phyloP scores from a whole-genome alignment of 2,888 invertebrate species.

The Drosophila subsilvestris region DNA sequence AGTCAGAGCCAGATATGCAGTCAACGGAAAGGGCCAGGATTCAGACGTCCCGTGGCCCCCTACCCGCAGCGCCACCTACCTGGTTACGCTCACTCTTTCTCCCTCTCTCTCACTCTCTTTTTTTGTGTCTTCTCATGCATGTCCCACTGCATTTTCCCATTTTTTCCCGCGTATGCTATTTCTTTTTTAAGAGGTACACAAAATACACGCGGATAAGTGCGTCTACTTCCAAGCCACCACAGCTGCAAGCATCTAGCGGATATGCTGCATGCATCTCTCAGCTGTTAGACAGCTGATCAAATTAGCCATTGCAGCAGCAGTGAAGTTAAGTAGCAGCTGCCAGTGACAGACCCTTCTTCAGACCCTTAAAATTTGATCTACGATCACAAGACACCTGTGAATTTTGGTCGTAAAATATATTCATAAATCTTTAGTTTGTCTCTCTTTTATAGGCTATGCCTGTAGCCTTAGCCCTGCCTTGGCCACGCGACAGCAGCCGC shows the following conservation, averaged over 20 bases:
- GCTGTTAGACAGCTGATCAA: no score
- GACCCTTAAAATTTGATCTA: no score
- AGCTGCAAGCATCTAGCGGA: no score
- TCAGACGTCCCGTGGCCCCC: not conserved
- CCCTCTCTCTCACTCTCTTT: not conserved
- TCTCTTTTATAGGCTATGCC: not conserved
- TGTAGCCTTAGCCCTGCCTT: not conserved
- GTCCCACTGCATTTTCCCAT: not conserved
- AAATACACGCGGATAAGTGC: not conserved
- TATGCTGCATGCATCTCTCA: no score
- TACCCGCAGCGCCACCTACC: not conserved
- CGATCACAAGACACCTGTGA: no score
- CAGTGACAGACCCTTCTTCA: no score
- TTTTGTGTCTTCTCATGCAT: not conserved
- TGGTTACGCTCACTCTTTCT: not conserved
- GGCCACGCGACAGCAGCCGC: constrained; percentile 25
- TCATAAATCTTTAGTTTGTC: not conserved
- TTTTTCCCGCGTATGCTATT: not conserved
- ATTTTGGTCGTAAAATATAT: no score
- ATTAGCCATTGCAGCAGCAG: no score
- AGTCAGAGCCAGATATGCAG: constrained; percentile 1
- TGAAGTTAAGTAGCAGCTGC: no score
- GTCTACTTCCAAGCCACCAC: no score
- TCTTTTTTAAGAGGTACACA: not conserved
- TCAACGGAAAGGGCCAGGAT: not conserved